A percentile compares a stretch with the other conserved stretches of the same genome.
These are phyloP conservation scores for Cenopis cana DNA, from an alignment of 2,888 invertebrate species.

Conservation along the genomic window DNA sequence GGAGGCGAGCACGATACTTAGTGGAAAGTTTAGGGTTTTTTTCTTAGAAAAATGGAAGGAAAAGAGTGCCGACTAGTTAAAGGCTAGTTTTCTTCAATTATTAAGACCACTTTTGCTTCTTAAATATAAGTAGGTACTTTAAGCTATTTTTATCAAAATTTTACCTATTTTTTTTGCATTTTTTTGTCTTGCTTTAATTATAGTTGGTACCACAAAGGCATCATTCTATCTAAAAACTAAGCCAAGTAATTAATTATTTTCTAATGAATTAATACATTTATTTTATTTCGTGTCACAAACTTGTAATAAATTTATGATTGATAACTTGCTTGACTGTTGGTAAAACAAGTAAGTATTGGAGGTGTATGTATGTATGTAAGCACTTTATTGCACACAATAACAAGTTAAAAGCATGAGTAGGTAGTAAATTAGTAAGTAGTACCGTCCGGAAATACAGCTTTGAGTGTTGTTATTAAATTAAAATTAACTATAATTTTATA, in stretches of 20 bases:
- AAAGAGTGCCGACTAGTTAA: background rate
- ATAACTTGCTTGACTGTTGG: background rate
- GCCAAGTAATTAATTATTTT: no score
- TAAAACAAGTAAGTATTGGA: background rate
- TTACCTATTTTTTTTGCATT: no score
- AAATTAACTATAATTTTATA: constrained; percentile 1
- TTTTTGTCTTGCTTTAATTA: no score
- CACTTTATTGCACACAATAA: no score
- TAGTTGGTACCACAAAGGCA: no score
- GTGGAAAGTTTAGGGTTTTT: constrained; percentile 13
- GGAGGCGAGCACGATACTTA: constrained; percentile 19
- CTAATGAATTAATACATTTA: no score
- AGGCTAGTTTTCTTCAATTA: background rate
- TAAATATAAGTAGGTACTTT: no score
- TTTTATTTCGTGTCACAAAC: background rate
- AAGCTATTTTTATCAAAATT: no score
- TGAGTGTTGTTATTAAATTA: background rate
- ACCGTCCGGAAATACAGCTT: background rate
- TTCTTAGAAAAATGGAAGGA: background rate
- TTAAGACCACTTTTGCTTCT: background rate
- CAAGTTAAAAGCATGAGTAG: background rate
- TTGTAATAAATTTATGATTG: background rate
- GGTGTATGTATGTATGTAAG: no score
- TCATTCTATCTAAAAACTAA: no score
- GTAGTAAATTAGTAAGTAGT: no score